phyloP scores from a whole-genome alignment of 1,140 invertebrate genomes.

The Zeugodacus cucurbitae region DNA sequence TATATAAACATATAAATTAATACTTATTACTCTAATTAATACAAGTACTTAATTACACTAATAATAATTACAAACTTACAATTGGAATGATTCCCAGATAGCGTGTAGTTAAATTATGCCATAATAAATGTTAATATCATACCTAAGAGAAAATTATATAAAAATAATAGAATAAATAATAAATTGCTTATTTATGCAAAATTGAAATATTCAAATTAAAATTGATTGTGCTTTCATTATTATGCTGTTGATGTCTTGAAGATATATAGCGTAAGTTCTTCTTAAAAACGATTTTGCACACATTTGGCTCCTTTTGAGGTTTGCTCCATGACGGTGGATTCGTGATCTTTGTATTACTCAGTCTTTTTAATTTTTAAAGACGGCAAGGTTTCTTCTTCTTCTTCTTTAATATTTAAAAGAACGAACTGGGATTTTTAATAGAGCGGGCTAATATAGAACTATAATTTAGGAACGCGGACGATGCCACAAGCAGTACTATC shows the following conservation, averaged over 20 bases:
- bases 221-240: background rate
- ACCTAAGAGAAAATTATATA: constrained; percentile 12
- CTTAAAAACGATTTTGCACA: too few species aligned
- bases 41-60: constrained; percentile 34
- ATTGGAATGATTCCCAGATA: background rate
- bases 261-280: too few species aligned
- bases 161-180: background rate
- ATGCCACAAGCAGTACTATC: too few species aligned
- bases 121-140: constrained; percentile 30
- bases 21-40: background rate
- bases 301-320: too few species aligned
- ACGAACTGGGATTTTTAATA: too few species aligned
- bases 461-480: too few species aligned
- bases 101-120: constrained; percentile 29
- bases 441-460: too few species aligned
- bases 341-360: too few species aligned
- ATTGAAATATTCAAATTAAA: background rate
- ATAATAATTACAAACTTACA: background rate
- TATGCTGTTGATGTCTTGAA: background rate
- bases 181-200: constrained; percentile 20
- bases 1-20: background rate
- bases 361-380: too few species aligned
- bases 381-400: too few species aligned
- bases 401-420: too few species aligned
- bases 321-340: too few species aligned